Percentiles rank a stretch among this genome's conserved stretches.
Evolutionary conservation across 92 coral and sea anemone genomes (phyloP).

Genomic region (Palythoa caribaeorum): DNA sequence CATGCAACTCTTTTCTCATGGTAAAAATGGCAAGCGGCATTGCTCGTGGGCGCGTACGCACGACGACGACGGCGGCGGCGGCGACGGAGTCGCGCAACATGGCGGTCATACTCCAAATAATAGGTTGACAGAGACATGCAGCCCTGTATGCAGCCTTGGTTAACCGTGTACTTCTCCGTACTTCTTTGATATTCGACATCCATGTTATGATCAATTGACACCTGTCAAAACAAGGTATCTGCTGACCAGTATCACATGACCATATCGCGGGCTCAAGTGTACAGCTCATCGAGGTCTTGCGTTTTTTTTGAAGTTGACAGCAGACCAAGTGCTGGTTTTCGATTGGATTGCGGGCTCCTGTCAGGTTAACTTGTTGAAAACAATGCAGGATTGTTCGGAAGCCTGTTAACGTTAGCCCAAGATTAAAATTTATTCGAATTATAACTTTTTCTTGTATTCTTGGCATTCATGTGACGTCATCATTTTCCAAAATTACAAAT

Average conservation of each 20-base stretch:
- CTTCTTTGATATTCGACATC: background rate
- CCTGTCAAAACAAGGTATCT: slow-evolving; percentile 37
- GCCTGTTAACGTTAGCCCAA: no score
- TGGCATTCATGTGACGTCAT: slow-evolving; percentile 35
- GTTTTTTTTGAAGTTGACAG: slow-evolving; percentile 23
- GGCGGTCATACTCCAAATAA: no score
- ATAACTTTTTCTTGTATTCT: no score
- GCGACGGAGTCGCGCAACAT: no score
- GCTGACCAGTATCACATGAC: slow-evolving; percentile 49
- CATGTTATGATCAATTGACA: slow-evolving; percentile 10
- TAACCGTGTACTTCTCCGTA: background rate
- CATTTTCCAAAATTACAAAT: slow-evolving; percentile 8
- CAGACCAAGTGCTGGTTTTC: background rate
- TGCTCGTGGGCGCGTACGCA: no score
- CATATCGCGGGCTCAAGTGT: slow-evolving; percentile 35
- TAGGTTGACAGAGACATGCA: background rate
- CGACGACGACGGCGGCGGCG: no score
- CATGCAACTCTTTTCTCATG: no score
- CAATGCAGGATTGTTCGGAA: no score
- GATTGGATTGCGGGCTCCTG: background rate
- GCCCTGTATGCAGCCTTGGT: background rate
- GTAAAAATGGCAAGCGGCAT: no score
- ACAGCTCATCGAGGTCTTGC: slow-evolving; percentile 35
- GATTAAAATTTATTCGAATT: no score
- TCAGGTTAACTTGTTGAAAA: background rate